Percentiles rank a stretch among this genome's conserved stretches.
Conservation (phyloP, 2,797 vertebrate genomes). For the Petrocephalus schoutedeni region DNA sequence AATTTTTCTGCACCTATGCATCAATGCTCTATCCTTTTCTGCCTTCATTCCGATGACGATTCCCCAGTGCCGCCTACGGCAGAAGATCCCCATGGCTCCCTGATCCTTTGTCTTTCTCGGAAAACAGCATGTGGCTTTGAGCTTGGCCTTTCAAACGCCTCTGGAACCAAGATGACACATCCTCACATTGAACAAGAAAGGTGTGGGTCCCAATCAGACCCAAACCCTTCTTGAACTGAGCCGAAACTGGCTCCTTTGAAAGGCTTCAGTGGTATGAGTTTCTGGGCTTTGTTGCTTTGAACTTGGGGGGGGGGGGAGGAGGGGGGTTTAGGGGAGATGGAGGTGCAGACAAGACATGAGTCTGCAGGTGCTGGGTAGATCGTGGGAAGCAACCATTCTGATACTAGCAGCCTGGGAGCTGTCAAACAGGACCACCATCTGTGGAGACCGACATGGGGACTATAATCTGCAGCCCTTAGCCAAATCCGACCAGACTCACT, state of each 20-base stretch:
- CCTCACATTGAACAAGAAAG: background rate
- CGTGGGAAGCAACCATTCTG: background rate
- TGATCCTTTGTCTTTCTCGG: background rate
- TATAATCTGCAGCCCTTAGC: slow-evolving; percentile 4
- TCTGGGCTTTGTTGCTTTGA: slow-evolving; percentile 47
- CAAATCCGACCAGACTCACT: background rate
- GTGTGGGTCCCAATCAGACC: background rate
- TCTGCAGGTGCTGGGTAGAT: background rate
- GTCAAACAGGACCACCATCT: background rate
- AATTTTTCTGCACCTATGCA: background rate
- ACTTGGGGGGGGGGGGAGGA: slow-evolving; percentile 41
- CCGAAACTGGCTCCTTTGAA: slow-evolving; percentile 29
- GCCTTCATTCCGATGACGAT: background rate
- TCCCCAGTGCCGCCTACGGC: background rate
- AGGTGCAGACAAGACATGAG: background rate
- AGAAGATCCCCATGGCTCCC: background rate
- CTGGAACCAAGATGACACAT: background rate
- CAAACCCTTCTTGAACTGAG: slow-evolving; percentile 31
- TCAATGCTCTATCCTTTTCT: background rate
- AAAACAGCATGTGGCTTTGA: background rate
- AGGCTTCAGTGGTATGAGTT: slow-evolving; percentile 22
- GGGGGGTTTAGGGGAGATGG: background rate
- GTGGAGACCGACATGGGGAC: background rate
- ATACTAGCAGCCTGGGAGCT: background rate
- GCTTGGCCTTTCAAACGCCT: background rate